Evolutionary conservation across 2,797 vertebrate genomes (phyloP), one percentile per base, ranked within the genome.

Genomic region (Pipistrellus nathusii): DNA sequence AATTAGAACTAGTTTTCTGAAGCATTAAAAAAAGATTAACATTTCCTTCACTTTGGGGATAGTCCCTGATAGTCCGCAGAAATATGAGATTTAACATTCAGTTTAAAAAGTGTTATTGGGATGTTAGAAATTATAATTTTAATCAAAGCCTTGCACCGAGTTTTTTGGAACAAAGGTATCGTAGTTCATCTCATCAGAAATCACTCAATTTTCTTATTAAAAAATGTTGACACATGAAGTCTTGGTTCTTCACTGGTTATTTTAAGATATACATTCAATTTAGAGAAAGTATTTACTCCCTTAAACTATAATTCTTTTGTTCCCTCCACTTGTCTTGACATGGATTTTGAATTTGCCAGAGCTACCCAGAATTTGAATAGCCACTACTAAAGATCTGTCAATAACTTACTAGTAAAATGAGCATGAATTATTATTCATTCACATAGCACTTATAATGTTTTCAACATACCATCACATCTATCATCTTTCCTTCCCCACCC

Each of bases 341-440:
- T 91, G 59, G 73, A 91, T 88, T 82, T 80, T 75, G 13, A 18
- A 81, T 92, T 93, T 93, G 21, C n/a, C 41, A 89, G 53, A 81
- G 66, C 30, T 88, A 77, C 3, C 14, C 0, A 85, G 76, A 91
- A 90, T 91, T 68, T 94, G 27, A 94, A 90, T 27, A 90, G 35
- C 35, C 23, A 87, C 55, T 59, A 71, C 32, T 82, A n/a, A 15
- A 95, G 59, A 77, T 89, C 55, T 86, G 17, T 91, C 46, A 68
- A 9, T 81, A 53, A 35, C 86, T 93, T 80, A 55, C 53, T 55
- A 55, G 8, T 55, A 87, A 93, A 92, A 94, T 88, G 41, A 35
- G 71, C n/a, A 85, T 5, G 51, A 57, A 87, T 62, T 77, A 89
- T 86, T 75, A 86, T 78, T 77, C 66, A 91, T 55, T 88, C 25